Base-by-base conservation (phyloP, 2,888 invertebrate genomes). In the Amphimallon solstitiale region DNA sequence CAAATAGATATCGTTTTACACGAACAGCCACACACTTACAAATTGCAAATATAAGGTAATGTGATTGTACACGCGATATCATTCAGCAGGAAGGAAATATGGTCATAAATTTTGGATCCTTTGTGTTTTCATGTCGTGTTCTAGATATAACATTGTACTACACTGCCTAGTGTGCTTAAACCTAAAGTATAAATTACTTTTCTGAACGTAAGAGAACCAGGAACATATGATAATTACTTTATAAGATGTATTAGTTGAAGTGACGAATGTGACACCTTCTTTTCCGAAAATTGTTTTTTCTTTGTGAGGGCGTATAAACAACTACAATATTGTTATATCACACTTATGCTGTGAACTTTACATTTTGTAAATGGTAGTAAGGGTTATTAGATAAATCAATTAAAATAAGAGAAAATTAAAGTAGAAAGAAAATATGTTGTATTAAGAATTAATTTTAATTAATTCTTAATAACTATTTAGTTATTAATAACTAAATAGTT, bases 1-100 rank as follows among this genome's bases (percentile, higher is more conserved):
- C 40, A 40, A 40, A 40, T 40, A 14, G 14, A 40, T 40, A 14
- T 40, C 14, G 46, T 35, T 17, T 51, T 72, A 73, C 70, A 68
- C 68, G 71, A 71, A 71, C 72, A 74, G 72, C 72, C 73, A 74
- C 64, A 74, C 70, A 71, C 68, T 17, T 45, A 60, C 45, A 29
- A 43, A 60, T 38, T 68, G 70, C 73, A 72, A 74, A 74, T 71
- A 72, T 67, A 59, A 69, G 73, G 68, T 74, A 74, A 74, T 74
- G 73, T 56, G 73, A 74, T 73, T 68, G 69, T 67, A 70, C 74
- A 74, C 74, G 74, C 74, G 73, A 74, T 74, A 74, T 71, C 70
- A 70, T 73, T 70, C 71, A 66, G 56, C 70, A 64, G 71, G 73
- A 73, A 74, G 62, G 62, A 63, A 63, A 49, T 72, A 67, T 68